Conservation (phyloP, 2,113 vertebrate genomes). For the Xyliphius kryptos region DNA sequence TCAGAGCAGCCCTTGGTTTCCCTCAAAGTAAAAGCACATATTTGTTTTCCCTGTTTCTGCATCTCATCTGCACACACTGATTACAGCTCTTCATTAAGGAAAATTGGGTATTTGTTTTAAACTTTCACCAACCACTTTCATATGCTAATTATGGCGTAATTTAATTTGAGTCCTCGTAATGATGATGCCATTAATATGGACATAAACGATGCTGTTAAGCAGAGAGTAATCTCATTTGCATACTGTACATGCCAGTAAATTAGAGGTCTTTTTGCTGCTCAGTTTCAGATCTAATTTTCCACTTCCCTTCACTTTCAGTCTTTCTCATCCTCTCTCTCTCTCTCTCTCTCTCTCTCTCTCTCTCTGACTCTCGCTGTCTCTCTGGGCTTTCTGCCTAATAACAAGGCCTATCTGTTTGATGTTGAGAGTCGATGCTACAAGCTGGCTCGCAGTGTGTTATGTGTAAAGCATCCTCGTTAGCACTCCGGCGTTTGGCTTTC, state of each 20-base stretch:
- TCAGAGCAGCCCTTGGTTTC: slow-evolving; percentile 52
- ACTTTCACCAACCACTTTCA: slow-evolving; percentile 99
- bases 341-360: slow-evolving; percentile 49
- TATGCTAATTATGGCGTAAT: slow-evolving; percentile 99
- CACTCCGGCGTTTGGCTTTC: slow-evolving; percentile 79
- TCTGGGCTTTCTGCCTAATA: slow-evolving; percentile 87
- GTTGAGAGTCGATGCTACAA: slow-evolving; percentile 84
- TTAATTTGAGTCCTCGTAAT: slow-evolving; percentile 99
- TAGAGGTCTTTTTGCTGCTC: slow-evolving; percentile 78
- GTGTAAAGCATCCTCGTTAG: slow-evolving; percentile 90
- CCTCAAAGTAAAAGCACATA: slow-evolving; percentile 80
- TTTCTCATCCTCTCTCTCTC: slow-evolving; percentile 2
- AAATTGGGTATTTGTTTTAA: slow-evolving; percentile 99
- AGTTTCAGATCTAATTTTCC: slow-evolving; percentile 41
- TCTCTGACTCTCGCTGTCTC: slow-evolving; percentile 23
- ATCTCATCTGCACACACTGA: slow-evolving; percentile 82
- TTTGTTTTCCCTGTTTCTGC: slow-evolving; percentile 98
- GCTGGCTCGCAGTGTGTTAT: slow-evolving; percentile 87
- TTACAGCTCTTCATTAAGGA: slow-evolving; percentile 99
- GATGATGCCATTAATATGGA: slow-evolving; percentile 99
- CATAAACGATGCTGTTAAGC: slow-evolving; percentile 99
- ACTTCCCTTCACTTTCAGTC: slow-evolving; percentile 35
- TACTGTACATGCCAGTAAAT: slow-evolving; percentile 99
- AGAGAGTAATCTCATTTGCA: slow-evolving; percentile 99
- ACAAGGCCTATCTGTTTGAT: slow-evolving; percentile 87